These are phyloP conservation scores for Panzeria rudis DNA, from an alignment of 2,888 invertebrate genomes.

Conservation along the genomic window DNA sequence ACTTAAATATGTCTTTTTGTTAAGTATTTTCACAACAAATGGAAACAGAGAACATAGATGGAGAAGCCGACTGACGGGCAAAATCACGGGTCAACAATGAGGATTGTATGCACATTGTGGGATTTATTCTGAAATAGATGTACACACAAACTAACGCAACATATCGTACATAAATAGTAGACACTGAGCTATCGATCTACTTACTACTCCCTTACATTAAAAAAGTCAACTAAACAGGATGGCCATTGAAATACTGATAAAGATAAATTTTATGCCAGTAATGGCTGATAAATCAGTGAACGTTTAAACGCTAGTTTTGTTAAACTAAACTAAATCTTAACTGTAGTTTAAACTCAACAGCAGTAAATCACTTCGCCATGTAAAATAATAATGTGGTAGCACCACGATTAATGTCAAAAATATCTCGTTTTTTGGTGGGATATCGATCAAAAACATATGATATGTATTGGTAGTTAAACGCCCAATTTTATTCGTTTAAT, in stretches of 20 bases:
- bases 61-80: constrained; percentile 17
- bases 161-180: background rate
- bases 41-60: constrained; percentile 11
- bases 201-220: background rate
- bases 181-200: background rate
- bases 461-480: too few relatives aligned
- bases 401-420: too few relatives aligned
- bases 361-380: too few relatives aligned
- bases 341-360: too few relatives aligned
- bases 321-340: too few relatives aligned
- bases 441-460: too few relatives aligned
- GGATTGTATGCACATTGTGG: constrained; percentile 53
- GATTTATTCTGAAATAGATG: constrained; percentile 24
- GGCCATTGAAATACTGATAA: constrained; percentile 29
- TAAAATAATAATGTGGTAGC: too few relatives aligned
- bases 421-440: too few relatives aligned
- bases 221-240: too few relatives aligned
- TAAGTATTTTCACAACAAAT: constrained; percentile 50
- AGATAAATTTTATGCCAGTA: constrained; percentile 2
- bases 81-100: constrained; percentile 36
- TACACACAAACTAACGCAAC: background rate
- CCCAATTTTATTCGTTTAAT: too few relatives aligned
- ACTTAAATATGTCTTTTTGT: constrained; percentile 41
- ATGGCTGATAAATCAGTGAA: too few relatives aligned
- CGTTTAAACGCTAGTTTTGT: too few relatives aligned